Base-by-base conservation (phyloP, 2,113 vertebrate species). In the Cyprinus carpio region DNA sequence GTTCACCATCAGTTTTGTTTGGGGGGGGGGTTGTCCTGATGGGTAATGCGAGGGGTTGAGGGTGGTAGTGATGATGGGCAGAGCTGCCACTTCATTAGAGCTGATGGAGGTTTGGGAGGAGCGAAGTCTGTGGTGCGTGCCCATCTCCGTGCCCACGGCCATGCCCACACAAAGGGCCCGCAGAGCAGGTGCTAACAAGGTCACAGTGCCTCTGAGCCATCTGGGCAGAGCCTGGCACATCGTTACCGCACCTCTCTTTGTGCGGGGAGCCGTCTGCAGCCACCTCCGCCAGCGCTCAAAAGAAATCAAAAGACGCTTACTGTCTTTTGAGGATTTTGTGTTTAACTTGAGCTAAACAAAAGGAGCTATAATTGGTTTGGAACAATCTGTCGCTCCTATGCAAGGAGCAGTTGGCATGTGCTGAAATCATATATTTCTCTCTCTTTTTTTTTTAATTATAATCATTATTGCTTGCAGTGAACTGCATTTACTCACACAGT, bases 131-230 rank as follows among this genome's bases (percentile, higher is more conserved):
- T 49, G 58, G 82, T 83, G 78, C 78, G 89, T 90, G 92, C 92
- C 91, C 90, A 83, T 93, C 92, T 91, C 91, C 49, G 90, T 91
- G 92, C 93, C 90, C 91, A 87, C 75, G 91, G 92, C 90, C 83
- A 87, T 93, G 93, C 93, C 93, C 93, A 91, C 93, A 94, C 94
- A 94, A 93, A 94, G 91, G 90, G 93, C 93, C 93, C 90, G 88
- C 92, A 90, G 94, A 94, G 94, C 94, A 94, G 93, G 93, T 94
- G 93, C 93, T 95, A 93, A 94, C 93, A 94, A 95, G 94, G 94
- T 95, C 93, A 84, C 75, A 62, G 90, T 93, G 94, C 94, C 93
- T 91, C 87, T 27, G 88, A 94, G 93, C 94, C 94, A 95, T 94
- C 93, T 95, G 94, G 93, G 93, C 91, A 75, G 43, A 82, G 89